A percentile compares a stretch with the other conserved stretches of the same genome.
phyloP scores from a whole-genome alignment of 2,797 vertebrate species.

The Neomorphus geoffroyi region DNA sequence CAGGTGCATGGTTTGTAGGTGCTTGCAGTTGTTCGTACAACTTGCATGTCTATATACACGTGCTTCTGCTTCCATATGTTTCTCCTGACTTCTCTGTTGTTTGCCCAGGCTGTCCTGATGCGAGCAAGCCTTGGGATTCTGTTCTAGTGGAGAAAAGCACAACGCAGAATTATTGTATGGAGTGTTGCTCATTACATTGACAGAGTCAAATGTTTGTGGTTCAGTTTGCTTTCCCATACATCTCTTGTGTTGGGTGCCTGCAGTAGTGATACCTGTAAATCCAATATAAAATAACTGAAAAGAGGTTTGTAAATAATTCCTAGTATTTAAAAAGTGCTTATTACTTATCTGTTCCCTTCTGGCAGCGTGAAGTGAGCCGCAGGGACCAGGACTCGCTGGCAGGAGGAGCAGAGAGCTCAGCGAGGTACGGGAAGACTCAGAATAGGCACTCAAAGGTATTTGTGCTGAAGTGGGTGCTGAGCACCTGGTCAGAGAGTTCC shows the following conservation, averaged over 20 bases:
- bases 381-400: not conserved
- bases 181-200: not conserved
- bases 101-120: too few relatives aligned
- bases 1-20: too few relatives aligned
- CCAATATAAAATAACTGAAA: not conserved
- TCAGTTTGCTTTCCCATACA: not conserved
- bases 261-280: not conserved
- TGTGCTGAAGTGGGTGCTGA: not conserved
- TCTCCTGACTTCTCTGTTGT: too few relatives aligned
- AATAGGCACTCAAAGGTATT: not conserved
- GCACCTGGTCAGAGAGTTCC: not conserved
- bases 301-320: not conserved
- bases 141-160: not conserved
- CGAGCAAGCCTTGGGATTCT: too few relatives aligned
- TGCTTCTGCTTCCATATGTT: too few relatives aligned
- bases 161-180: not conserved
- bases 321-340: not conserved
- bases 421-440: accelerated
- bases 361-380: not conserved
- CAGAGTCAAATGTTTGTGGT: not conserved
- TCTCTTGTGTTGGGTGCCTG: not conserved
- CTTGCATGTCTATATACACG: too few relatives aligned
- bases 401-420: not conserved
- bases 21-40: too few relatives aligned
- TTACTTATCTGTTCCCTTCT: not conserved